A percentile compares a stretch with the other conserved stretches of the same genome.
Evolutionary conservation across 2,113 vertebrate species (phyloP).

Genomic region (Odocoileus virginianus): DNA sequence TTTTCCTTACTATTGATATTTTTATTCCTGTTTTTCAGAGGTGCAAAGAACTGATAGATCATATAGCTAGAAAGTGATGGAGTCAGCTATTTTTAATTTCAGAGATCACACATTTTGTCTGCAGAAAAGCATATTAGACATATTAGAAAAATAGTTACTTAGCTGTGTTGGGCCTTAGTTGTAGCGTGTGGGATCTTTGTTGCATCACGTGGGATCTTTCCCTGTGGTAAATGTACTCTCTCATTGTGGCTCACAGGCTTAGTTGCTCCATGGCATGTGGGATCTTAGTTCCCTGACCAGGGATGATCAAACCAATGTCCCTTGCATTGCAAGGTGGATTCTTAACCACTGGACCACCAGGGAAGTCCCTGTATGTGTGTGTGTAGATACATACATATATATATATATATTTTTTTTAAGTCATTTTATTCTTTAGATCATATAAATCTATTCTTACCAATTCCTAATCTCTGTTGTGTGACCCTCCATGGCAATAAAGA

Average conservation of each 20-base stretch:
- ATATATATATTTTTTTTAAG: not conserved
- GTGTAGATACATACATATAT: not conserved
- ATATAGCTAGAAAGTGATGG: not conserved
- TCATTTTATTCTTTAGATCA: not conserved
- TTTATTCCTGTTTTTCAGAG: slow-evolving; percentile 13
- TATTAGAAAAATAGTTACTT: not conserved
- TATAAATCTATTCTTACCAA: not conserved
- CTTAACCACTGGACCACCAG: not conserved
- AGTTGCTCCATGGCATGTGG: not conserved
- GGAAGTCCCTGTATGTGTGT: not conserved
- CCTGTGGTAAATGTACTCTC: not conserved
- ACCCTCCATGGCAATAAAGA: not conserved
- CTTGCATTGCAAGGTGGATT: not conserved
- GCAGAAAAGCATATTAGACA: not conserved
- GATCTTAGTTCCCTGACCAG: not conserved
- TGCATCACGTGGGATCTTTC: not conserved
- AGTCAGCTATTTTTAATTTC: not conserved
- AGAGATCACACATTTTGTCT: not conserved
- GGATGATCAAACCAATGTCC: not conserved
- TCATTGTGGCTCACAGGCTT: not conserved
- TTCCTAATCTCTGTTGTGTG: not conserved
- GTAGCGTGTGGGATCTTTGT: not conserved
- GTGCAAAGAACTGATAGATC: not conserved
- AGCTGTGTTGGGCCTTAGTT: not conserved
- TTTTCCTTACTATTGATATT: not conserved